Evolutionary conservation across 1,140 invertebrate genomes (phyloP).

Genomic region (Helicoverpa zea): DNA sequence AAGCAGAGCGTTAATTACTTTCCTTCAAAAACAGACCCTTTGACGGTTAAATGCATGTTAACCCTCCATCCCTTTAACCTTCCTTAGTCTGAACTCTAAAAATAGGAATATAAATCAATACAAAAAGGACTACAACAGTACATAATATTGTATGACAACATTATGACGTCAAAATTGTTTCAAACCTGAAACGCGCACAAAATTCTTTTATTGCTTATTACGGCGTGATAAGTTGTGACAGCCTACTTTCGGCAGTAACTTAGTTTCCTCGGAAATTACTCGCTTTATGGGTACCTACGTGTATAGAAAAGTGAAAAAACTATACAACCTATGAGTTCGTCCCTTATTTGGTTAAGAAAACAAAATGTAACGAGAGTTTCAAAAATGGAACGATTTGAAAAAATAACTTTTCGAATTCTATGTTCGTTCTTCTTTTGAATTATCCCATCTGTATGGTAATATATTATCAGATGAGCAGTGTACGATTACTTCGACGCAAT

Average conservation of each 20-base stretch:
- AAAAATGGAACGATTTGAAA: neutral
- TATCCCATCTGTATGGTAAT: slow-evolving; percentile 16
- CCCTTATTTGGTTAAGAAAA: neutral
- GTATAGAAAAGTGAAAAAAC: neutral
- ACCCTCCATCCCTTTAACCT: too few species aligned
- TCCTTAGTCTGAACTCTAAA: neutral
- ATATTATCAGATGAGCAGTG: slow-evolving; percentile 50
- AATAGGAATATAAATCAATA: neutral
- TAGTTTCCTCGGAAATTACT: neutral
- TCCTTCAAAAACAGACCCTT: too few species aligned
- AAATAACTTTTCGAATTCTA: neutral
- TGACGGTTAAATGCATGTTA: too few species aligned
- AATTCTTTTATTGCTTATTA: slow-evolving; percentile 28
- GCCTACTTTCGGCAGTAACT: slow-evolving; percentile 13
- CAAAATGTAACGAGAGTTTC: neutral
- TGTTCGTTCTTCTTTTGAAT: neutral
- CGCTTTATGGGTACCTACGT: slow-evolving; percentile 11
- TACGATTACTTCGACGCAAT: slow-evolving; percentile 73
- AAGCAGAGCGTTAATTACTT: too few species aligned
- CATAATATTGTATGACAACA: neutral
- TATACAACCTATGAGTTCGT: neutral
- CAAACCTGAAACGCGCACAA: slow-evolving; percentile 23
- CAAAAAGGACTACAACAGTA: neutral
- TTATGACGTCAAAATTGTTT: slow-evolving; percentile 26
- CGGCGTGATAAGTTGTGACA: slow-evolving; percentile 28